Evolutionary conservation across 2,888 invertebrate genomes (phyloP), one percentile per base, ranked within the genome.

Genomic region (Cactoblastis cactorum): DNA sequence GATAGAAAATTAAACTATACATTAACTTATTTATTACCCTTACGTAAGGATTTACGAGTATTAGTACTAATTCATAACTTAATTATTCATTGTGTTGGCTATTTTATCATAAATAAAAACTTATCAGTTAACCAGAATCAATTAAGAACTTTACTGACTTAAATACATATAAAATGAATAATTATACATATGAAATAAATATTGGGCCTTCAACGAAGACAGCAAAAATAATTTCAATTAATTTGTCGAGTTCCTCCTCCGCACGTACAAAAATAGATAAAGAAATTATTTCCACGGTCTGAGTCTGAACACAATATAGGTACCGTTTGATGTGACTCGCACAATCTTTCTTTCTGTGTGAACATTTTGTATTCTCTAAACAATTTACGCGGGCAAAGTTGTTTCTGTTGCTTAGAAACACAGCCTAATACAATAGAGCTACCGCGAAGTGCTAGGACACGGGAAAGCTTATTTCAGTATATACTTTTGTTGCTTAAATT

Each of bases 291-390:
- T 24, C 43, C 9, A 43, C 15, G 28, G 43, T 28, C 43, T 43
- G 28, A 43, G 43, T 28, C 43, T 43, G 28, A 28, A 28, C 28
- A 43, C 43, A 24, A 18, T 43, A 43, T 43, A n/a, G n/a, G n/a
- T n/a, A 43, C 15, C 15, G 28, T 43, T 28, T 28, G 17, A 43
- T 28, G 43, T 9, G 22, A 28, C 43, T 43, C 28, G 43, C 43
- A 43, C 28, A 43, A 43, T 43, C 43, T 43, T 43, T 43, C 43
- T 43, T 43, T 43, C 39, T 6, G 39, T 39, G 6, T 28, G 43
- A 28, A 43, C 28, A 43, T 43, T 43, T 43, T 43, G 43, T 43
- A 43, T 43, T 43, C 43, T 43, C 43, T 43, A 43, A 43, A 43
- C 43, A 43, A 43, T 28, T 43, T 43, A 32, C 43, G 28, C 43